Base-by-base conservation (phyloP, 2,113 vertebrate species). In the Phalacrocorax brasilianus region DNA sequence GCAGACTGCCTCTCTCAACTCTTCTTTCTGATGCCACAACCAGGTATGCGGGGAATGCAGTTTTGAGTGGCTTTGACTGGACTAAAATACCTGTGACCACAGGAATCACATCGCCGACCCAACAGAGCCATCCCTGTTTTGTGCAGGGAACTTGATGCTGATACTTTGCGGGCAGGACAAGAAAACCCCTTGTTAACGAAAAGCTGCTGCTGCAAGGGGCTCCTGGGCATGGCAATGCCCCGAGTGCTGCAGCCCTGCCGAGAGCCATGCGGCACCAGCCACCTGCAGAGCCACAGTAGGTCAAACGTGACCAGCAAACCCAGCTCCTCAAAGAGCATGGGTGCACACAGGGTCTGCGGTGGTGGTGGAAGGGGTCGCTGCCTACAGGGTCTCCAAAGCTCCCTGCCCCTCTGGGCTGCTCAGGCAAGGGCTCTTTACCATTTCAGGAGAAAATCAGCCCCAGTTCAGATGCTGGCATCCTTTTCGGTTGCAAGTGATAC, bases 181-280 rank as follows among this genome's bases (percentile, higher is more conserved):
- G 40, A 38, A 30, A 77, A 23, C 8, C 45, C 33, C 38, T 63
- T 38, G 44, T 45, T 32, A 30, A 59, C 1, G 6, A 59, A 75
- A 21, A 94, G 56, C 52, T 82, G 75, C 27, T 3, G 8, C 42
- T 68, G 58, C 44, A 33, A 20, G 35, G 28, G 42, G 15, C 35
- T 68, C 27, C 61, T 14, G 26, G 26, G 61, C n/a, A 68, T 0
- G 0, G 58, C 24, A 26, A 18, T 22, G 21, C n/a, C 33, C 49
- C 0, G 2, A 20, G 30, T 15, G 44, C 35, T 2, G 6, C 3
- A 10, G 44, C 19, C 14, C 26, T 28, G 32, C 50, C 5, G 1
- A 62, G 44, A 56, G 24, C 49, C 1, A 2, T 20, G 53, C 40
- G 0, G 35, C 55, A 70, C 14, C 49, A 24, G 49, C 19, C 32